Conservation (phyloP, 2,113 vertebrate genomes). For the Gopherus evgoodei region DNA sequence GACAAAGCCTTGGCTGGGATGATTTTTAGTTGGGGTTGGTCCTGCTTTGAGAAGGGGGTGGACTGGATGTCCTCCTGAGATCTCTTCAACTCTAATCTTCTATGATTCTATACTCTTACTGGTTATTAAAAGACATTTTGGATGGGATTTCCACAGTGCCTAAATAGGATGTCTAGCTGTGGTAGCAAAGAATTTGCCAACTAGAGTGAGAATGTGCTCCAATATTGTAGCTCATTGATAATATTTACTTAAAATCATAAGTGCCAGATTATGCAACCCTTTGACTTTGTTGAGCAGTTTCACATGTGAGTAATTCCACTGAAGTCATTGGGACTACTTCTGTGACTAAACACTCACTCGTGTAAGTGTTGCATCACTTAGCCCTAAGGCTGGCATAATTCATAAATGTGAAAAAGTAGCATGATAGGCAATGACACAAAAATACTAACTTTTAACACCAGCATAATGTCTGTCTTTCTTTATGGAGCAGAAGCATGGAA, state of each 20-base stretch:
- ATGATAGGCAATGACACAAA: background rate
- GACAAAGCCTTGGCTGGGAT: too few relatives aligned
- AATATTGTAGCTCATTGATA: background rate
- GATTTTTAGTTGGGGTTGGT: too few relatives aligned
- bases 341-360: slow-evolving; percentile 36
- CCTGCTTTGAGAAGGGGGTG: too few relatives aligned
- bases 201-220: accelerated
- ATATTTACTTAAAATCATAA: slow-evolving; percentile 27
- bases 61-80: too few relatives aligned
- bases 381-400: background rate
- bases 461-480: background rate
- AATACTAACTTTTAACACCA: background rate
- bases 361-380: slow-evolving; percentile 55
- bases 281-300: background rate
- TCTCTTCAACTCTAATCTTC: too few relatives aligned
- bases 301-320: slow-evolving; percentile 63
- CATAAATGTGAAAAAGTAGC: background rate
- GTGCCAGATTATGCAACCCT: slow-evolving; percentile 14
- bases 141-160: background rate
- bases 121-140: background rate
- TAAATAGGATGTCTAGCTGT: too few relatives aligned
- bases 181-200: background rate
- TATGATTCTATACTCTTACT: background rate
- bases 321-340: background rate
- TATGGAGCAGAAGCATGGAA: background rate